These are phyloP conservation scores for Phalloptychus januarius DNA, from an alignment of 2,797 vertebrate genomes.

Conservation along the genomic window DNA sequence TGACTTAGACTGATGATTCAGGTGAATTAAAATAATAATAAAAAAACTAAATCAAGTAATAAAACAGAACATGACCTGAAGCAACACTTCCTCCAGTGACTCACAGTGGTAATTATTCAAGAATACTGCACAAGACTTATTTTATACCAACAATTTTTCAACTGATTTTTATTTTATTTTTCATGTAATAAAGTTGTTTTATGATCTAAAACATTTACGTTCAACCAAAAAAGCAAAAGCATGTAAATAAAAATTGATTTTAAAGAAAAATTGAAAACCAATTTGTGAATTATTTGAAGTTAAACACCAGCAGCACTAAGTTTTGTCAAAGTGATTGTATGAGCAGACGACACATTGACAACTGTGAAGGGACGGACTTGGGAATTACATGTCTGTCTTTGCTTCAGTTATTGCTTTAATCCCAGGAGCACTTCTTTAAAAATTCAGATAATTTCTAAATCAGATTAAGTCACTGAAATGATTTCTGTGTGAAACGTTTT, in stretches of 20 bases:
- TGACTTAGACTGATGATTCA: neutral
- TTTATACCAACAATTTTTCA: neutral
- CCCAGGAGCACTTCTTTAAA: constrained; percentile 69
- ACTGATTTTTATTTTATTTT: neutral
- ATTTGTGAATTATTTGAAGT: neutral
- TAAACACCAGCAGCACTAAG: neutral
- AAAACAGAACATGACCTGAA: neutral
- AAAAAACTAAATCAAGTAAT: neutral
- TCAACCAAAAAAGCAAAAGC: neutral
- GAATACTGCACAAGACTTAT: neutral
- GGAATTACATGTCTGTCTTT: constrained; percentile 14
- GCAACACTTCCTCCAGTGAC: neutral
- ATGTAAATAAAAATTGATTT: neutral
- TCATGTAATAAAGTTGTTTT: neutral
- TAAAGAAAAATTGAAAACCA: neutral
- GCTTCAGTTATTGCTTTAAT: constrained; percentile 68
- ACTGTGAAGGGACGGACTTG: neutral
- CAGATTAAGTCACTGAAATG: constrained; percentile 70
- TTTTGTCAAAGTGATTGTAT: neutral
- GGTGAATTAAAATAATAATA: neutral
- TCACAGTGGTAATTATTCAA: neutral
- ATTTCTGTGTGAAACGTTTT: constrained; percentile 64
- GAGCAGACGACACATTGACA: neutral
- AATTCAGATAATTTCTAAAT: constrained; percentile 68
- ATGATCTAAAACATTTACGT: neutral